phyloP scores from a whole-genome alignment of 2,888 invertebrate species.

The Pycnomerus fuliginosus region DNA sequence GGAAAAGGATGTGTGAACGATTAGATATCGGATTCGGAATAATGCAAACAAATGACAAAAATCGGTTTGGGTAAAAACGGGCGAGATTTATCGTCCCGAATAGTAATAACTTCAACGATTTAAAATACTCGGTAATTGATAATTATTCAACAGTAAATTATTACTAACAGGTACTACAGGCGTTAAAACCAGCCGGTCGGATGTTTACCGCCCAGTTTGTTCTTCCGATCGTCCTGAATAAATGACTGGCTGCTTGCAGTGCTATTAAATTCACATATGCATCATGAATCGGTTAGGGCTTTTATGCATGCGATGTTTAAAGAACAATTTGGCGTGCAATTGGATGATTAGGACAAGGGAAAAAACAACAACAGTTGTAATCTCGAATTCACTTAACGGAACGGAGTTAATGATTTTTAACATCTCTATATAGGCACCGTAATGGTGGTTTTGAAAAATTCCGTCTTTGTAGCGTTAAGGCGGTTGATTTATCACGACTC shows the following conservation, averaged over 20 bases:
- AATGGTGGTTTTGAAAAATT: no score
- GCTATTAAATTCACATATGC: conserved; percentile 22
- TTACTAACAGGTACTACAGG: conserved; percentile 19
- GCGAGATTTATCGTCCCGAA: background rate
- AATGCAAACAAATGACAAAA: conserved; percentile 5
- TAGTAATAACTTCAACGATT: conserved; percentile 4
- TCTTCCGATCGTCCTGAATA: background rate
- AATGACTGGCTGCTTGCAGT: conserved; percentile 7
- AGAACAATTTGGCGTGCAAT: conserved; percentile 19
- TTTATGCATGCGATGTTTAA: conserved; percentile 22
- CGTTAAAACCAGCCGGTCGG: conserved; percentile 9
- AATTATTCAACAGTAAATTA: conserved; percentile 23
- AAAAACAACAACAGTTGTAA: conserved; percentile 11
- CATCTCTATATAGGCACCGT: no score
- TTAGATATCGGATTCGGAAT: conserved; percentile 15
- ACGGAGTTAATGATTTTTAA: conserved; percentile 15
- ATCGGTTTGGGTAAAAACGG: background rate
- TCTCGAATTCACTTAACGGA: conserved; percentile 17
- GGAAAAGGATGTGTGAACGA: conserved; percentile 25
- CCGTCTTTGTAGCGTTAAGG: no score
- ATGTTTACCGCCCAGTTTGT: no score
- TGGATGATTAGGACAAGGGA: conserved; percentile 13
- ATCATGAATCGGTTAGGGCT: conserved; percentile 20
- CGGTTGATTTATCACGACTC: no score
- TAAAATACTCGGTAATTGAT: conserved; percentile 18